Evolutionary conservation across 2,888 invertebrate species (phyloP).

Genomic region (Diloba caeruleocephala): DNA sequence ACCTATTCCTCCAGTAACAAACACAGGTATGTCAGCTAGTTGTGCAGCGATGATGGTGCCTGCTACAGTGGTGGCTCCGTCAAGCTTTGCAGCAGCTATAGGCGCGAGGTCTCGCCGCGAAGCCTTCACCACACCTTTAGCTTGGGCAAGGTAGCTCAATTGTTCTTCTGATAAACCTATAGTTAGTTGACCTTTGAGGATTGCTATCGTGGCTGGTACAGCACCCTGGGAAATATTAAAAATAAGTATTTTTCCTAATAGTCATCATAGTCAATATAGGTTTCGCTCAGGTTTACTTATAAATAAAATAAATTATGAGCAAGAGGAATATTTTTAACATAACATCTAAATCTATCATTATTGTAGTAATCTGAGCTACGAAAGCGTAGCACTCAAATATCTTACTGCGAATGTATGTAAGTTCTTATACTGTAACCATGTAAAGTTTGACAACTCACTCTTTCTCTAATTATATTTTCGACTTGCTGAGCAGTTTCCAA

Average conservation of each 20-base stretch:
- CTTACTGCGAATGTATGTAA: slow-evolving; percentile 5
- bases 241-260: no score
- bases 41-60: slow-evolving; percentile 97
- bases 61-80: slow-evolving; percentile 98
- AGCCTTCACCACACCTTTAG: slow-evolving; percentile 92
- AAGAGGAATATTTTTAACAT: no score
- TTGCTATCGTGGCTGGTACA: slow-evolving; percentile 97
- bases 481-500: slow-evolving; percentile 95
- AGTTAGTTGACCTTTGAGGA: slow-evolving; percentile 94
- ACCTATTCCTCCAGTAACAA: slow-evolving; percentile 97
- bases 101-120: slow-evolving; percentile 96
- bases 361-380: slow-evolving; percentile 35
- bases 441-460: slow-evolving; percentile 82
- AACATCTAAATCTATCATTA: no score
- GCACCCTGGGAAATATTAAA: slow-evolving; percentile 90
- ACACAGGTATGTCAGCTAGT: slow-evolving; percentile 94
- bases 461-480: slow-evolving; percentile 92
- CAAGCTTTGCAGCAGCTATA: slow-evolving; percentile 91
- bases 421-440: neutral
- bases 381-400: slow-evolving; percentile 18
- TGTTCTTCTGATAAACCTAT: slow-evolving; percentile 92
- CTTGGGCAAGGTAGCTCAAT: slow-evolving; percentile 90
- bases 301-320: no score
- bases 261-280: no score
- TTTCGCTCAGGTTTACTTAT: no score